These are phyloP conservation scores for Ailuropoda melanoleuca DNA, from an alignment of 2,113 vertebrate genomes.

Conservation along the genomic window DNA sequence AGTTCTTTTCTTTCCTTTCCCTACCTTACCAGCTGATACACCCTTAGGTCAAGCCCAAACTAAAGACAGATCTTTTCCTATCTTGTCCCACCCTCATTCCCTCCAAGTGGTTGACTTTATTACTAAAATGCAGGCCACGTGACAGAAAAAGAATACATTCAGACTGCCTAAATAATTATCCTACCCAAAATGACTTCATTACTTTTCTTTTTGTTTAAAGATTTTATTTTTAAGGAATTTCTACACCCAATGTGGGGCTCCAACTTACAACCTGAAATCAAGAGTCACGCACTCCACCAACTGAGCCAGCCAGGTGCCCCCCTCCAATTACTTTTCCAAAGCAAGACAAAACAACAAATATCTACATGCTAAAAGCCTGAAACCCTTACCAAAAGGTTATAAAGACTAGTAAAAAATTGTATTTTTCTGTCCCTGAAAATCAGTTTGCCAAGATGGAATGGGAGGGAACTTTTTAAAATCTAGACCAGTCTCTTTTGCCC, in stretches of 20 bases:
- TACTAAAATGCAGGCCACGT: background rate
- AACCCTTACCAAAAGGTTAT: background rate
- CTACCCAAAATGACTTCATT: background rate
- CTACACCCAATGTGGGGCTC: background rate
- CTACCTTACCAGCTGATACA: background rate
- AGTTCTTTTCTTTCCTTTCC: background rate
- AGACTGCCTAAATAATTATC: background rate
- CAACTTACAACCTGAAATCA: background rate
- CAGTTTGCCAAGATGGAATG: conserved; percentile 8
- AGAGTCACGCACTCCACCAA: background rate
- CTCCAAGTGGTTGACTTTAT: background rate
- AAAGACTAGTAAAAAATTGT: background rate
- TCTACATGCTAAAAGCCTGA: background rate
- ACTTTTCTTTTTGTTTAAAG: background rate
- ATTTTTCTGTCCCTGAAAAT: conserved; percentile 15
- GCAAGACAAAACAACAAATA: background rate
- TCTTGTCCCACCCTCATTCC: background rate
- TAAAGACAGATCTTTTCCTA: background rate
- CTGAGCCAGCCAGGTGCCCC: background rate
- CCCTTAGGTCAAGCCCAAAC: background rate
- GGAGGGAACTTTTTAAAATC: background rate
- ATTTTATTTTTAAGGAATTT: background rate
- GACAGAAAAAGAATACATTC: background rate
- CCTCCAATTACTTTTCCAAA: conserved; percentile 16
- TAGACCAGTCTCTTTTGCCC: background rate